Evolutionary conservation across 2,113 vertebrate species (phyloP).

Genomic region (Lepidothrix coronata): DNA sequence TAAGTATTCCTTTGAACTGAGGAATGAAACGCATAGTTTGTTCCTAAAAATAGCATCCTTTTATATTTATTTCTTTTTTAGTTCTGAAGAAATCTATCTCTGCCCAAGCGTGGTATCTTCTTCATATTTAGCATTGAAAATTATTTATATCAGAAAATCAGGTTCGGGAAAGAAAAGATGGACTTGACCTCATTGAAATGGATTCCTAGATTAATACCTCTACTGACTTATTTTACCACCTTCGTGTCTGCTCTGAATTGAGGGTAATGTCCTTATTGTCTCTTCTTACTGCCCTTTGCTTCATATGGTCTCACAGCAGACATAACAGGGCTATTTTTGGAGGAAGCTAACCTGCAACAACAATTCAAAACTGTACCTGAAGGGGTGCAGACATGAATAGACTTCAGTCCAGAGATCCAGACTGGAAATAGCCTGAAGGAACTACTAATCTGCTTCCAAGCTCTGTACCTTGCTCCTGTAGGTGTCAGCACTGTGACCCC

Average conservation of each 20-base stretch:
- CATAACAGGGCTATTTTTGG: neutral
- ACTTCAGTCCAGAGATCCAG: neutral
- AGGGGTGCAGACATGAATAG: neutral
- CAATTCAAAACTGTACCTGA: neutral
- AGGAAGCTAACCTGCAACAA: neutral
- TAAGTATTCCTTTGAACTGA: conserved; percentile 53
- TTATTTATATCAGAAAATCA: neutral
- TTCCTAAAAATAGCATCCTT: conserved; percentile 36
- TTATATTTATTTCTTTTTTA: neutral
- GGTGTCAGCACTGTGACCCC: neutral
- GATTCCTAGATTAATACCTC: neutral
- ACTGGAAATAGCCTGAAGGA: neutral
- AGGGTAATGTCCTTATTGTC: neutral
- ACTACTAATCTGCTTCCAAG: neutral
- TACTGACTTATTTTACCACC: neutral
- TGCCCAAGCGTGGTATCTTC: neutral
- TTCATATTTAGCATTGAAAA: neutral
- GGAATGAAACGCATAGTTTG: neutral
- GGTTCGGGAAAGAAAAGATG: neutral
- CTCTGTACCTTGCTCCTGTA: neutral
- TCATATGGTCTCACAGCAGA: neutral
- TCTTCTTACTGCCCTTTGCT: neutral
- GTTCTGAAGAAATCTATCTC: conserved; percentile 11
- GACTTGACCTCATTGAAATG: neutral
- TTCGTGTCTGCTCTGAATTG: neutral